These are phyloP conservation scores for Ptilorrhoa leucosticta DNA, from an alignment of 2,113 vertebrate genomes.

Conservation along the genomic window DNA sequence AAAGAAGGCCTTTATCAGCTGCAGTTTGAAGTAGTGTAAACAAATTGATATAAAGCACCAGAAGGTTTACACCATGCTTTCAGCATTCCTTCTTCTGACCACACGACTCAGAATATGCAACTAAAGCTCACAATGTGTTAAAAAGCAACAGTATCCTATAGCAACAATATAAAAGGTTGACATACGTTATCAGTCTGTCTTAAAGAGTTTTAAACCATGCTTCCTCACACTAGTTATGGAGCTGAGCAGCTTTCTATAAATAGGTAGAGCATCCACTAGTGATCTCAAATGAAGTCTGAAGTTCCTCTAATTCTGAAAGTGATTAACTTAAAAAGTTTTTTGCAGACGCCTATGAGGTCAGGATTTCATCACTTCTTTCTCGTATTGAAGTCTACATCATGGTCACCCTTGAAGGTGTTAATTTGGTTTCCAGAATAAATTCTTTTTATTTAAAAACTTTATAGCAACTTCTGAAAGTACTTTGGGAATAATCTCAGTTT, in stretches of 20 bases:
- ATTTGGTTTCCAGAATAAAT: neutral
- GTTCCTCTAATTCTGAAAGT: neutral
- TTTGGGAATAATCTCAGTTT: neutral
- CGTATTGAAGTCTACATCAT: neutral
- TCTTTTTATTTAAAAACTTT: neutral
- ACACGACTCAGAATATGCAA: neutral
- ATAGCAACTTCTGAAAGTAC: neutral
- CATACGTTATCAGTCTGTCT: neutral
- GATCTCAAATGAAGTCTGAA: neutral
- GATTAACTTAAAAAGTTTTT: neutral
- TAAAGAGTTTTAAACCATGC: neutral
- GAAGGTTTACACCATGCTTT: neutral
- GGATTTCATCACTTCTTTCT: neutral
- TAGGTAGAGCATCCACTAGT: neutral
- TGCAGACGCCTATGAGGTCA: neutral
- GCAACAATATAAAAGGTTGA: neutral
- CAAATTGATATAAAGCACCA: neutral
- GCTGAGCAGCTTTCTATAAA: neutral
- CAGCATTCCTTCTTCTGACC: neutral
- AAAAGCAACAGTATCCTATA: neutral
- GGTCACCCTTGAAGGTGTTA: neutral
- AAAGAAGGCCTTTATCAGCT: neutral
- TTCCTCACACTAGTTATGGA: neutral
- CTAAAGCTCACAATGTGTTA: neutral
- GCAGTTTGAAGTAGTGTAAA: conserved; percentile 3